These are phyloP conservation scores for Tetramorium parvispinum DNA, from an alignment of 1,140 invertebrate genomes.

Conservation along the genomic window DNA sequence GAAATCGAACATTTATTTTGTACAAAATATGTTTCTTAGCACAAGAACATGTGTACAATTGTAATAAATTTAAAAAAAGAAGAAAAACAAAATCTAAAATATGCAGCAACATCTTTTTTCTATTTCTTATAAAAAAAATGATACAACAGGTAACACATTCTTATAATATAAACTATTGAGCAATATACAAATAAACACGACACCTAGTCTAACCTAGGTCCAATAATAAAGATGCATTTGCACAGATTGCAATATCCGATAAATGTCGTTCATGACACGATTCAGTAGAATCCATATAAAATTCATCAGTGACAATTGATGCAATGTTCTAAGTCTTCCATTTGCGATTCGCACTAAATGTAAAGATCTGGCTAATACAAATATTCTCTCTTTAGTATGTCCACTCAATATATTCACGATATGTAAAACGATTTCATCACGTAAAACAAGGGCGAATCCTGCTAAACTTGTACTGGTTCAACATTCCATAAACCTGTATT, in stretches of 20 bases:
- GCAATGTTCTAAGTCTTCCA: constrained; percentile 3
- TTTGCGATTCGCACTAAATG: neutral
- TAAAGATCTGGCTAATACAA: constrained; percentile 58
- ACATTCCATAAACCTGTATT: constrained; percentile 71
- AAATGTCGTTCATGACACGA: constrained; percentile 49
- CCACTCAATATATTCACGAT: neutral
- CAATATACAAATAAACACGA: constrained; percentile 86
- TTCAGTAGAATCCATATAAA: constrained; percentile 58
- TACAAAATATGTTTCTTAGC: constrained; percentile 59
- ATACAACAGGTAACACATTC: constrained; percentile 86
- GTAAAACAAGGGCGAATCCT: constrained; percentile 4
- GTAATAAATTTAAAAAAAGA: constrained; percentile 23
- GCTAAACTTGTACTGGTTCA: constrained; percentile 41
- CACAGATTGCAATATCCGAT: constrained; percentile 61
- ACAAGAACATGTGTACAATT: constrained; percentile 42
- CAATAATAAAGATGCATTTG: constrained; percentile 83
- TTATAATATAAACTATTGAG: constrained; percentile 86
- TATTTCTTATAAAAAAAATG: constrained; percentile 86
- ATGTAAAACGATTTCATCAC: neutral
- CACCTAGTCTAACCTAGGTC: constrained; percentile 81
- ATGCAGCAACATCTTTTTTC: constrained; percentile 85
- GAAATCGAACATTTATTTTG: constrained; percentile 57
- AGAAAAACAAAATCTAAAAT: constrained; percentile 75
- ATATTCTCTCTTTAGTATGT: constrained; percentile 25
- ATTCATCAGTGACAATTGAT: constrained; percentile 39